These are phyloP conservation scores for Heliconius melpomene DNA, from an alignment of 1,140 invertebrate genomes.

Conservation along the genomic window DNA sequence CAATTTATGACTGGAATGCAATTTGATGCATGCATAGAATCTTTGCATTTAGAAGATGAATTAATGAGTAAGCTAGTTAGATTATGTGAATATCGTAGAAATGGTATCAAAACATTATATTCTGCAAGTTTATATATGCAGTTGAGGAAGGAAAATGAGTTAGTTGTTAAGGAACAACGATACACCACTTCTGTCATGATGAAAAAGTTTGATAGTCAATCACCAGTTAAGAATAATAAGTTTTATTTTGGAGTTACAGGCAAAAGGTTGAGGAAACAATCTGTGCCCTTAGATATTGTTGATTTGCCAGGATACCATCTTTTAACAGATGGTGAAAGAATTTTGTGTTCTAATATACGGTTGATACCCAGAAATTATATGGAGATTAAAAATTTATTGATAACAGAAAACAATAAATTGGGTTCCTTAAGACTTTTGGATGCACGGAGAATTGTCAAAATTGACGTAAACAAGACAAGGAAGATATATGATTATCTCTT, in stretches of 20 bases:
- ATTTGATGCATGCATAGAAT: slow-evolving; percentile 90
- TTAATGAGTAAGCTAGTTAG: slow-evolving; percentile 84
- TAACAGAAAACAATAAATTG: slow-evolving; percentile 88
- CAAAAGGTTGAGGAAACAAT: slow-evolving; percentile 53
- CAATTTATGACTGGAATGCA: slow-evolving; percentile 87
- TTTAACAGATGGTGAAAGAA: slow-evolving; percentile 86
- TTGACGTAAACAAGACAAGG: slow-evolving; percentile 96
- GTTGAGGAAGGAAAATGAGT: slow-evolving; percentile 83
- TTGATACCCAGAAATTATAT: slow-evolving; percentile 89
- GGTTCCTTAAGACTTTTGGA: slow-evolving; percentile 88
- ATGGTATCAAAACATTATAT: slow-evolving; percentile 86
- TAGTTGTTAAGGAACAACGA: slow-evolving; percentile 81
- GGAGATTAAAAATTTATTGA: slow-evolving; percentile 87
- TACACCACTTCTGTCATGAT: slow-evolving; percentile 70
- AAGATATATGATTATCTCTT: slow-evolving; percentile 93
- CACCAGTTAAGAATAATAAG: slow-evolving; percentile 51
- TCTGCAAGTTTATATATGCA: slow-evolving; percentile 86
- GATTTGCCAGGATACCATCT: slow-evolving; percentile 91
- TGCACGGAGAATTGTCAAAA: slow-evolving; percentile 91
- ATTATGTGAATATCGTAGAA: slow-evolving; percentile 86
- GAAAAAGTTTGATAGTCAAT: slow-evolving; percentile 65
- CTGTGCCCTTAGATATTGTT: slow-evolving; percentile 86
- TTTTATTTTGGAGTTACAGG: slow-evolving; percentile 42
- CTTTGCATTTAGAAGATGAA: slow-evolving; percentile 86
- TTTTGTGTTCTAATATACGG: slow-evolving; percentile 88